Base-by-base conservation (phyloP, 2,113 vertebrate genomes). In the Xiphophorus couchianus region DNA sequence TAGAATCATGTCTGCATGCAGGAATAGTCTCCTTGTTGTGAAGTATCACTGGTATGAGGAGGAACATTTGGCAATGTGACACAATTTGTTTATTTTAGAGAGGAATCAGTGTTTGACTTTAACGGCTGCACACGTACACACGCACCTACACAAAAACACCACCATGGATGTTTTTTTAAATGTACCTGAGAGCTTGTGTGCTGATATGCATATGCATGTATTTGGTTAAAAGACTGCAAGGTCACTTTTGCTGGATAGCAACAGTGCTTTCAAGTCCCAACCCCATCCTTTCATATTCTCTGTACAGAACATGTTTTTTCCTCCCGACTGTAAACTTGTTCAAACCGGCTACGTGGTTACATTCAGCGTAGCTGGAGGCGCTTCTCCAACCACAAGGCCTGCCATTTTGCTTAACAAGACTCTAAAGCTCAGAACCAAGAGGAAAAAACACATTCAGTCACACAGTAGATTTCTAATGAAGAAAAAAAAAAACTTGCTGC, bases 311-410 rank as follows among this genome's bases (percentile, higher is more conserved):
- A 67, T 11, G 35, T 30, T 37, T 54, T 63, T 12, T 72, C 62
- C 35, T 3, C 2, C 51, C 51, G 27, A 30, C 35, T 51, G 25
- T 22, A 88, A 58, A 85, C 90, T 83, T 75, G 91, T 84, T 90
- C 25, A 82, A 82, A 92, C 89, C 4, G 54, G 80, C 72, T 85
- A 51, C 48, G 69, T 28, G 2, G 68, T 81, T 72, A 42, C 27
- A 69, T 80, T 25, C 79, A 66, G 15, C 66, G 35, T 28, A 3
- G 79, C 85, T 78, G 60, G 68, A 83, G 70, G 66, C 76, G 62
- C 33, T 61, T 72, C 17, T 15, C 48, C 39, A 29, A 51, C 80
- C 71, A 58, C 51, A 2, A 54, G 62, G 62, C 54, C 14, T 27
- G 19, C 64, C 17, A 28, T 76, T 51, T 86, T 3, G 0, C 66